Percentiles rank a stretch among this genome's conserved stretches.
Evolutionary conservation across 1,140 invertebrate genomes (phyloP).

Genomic region (Drosophila dunni): DNA sequence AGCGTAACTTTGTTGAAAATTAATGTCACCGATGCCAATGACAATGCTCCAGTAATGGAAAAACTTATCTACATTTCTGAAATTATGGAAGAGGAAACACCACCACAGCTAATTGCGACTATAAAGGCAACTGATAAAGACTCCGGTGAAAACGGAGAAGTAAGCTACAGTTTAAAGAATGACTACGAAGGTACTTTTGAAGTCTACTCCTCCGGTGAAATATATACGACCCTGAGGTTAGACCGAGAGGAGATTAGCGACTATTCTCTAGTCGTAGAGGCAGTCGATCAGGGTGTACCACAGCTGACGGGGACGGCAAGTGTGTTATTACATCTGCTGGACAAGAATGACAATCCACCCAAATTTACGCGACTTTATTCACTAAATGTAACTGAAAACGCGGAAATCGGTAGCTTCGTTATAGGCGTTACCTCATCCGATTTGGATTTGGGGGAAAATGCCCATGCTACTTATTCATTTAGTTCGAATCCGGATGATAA

Average conservation of each 20-base stretch:
- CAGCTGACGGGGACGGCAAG: slow-evolving; percentile 93
- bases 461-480: slow-evolving; percentile 95
- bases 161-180: slow-evolving; percentile 91
- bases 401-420: slow-evolving; percentile 95
- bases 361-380: slow-evolving; percentile 96
- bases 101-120: slow-evolving; percentile 90
- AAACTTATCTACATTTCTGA: slow-evolving; percentile 92
- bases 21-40: slow-evolving; percentile 96
- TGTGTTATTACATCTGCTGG: slow-evolving; percentile 92
- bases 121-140: slow-evolving; percentile 94
- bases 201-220: slow-evolving; percentile 93
- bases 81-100: slow-evolving; percentile 95
- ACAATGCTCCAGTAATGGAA: slow-evolving; percentile 94
- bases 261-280: slow-evolving; percentile 94
- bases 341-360: slow-evolving; percentile 98
- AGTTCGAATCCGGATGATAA: slow-evolving; percentile 94
- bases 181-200: slow-evolving; percentile 92
- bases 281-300: slow-evolving; percentile 93
- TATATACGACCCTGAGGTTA: slow-evolving; percentile 92
- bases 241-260: slow-evolving; percentile 94
- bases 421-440: slow-evolving; percentile 96
- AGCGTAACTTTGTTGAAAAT: slow-evolving; percentile 91
- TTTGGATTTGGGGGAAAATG: slow-evolving; percentile 93
- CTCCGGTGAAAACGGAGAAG: slow-evolving; percentile 93
- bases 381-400: slow-evolving; percentile 98